Conservation (phyloP, 2,888 invertebrate genomes). For the Drosophila flavopinicola region DNA sequence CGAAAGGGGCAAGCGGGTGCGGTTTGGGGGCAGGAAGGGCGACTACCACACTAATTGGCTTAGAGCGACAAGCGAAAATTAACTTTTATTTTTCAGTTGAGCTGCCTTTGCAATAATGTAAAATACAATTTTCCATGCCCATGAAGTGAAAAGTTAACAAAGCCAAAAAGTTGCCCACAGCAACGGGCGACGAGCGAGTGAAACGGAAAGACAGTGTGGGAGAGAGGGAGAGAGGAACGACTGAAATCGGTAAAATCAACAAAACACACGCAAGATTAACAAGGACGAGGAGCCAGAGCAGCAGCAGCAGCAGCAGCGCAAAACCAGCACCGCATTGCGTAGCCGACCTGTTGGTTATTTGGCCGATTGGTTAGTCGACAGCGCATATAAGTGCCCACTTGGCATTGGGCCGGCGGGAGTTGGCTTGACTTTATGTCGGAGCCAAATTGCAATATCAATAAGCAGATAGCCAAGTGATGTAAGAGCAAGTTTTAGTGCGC, state of each 20-base stretch:
- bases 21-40: constrained; percentile 8
- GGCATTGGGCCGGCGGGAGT: constrained; percentile 19
- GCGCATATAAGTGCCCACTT: constrained; percentile 52
- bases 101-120: constrained; percentile 66
- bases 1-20: constrained; percentile 13
- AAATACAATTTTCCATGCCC: constrained; percentile 69
- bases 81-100: constrained; percentile 72
- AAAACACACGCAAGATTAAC: constrained; percentile 73
- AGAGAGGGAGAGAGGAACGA: constrained; percentile 11
- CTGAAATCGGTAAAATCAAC: constrained; percentile 73
- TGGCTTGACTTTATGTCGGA: constrained; percentile 58
- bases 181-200: constrained; percentile 23
- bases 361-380: constrained; percentile 18
- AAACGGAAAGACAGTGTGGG: background rate
- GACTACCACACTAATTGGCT: constrained; percentile 72
- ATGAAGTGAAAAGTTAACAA: constrained; percentile 66
- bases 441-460: constrained; percentile 70
- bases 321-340: constrained; percentile 42
- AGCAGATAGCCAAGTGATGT: constrained; percentile 32
- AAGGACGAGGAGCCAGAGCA: constrained; percentile 31
- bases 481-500: constrained; percentile 33
- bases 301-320: constrained; percentile 30
- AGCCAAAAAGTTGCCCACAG: constrained; percentile 63
- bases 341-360: constrained; percentile 56
- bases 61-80: constrained; percentile 79